Evolutionary conservation across 2,113 vertebrate species (phyloP).

Genomic region (Noturus placidus): DNA sequence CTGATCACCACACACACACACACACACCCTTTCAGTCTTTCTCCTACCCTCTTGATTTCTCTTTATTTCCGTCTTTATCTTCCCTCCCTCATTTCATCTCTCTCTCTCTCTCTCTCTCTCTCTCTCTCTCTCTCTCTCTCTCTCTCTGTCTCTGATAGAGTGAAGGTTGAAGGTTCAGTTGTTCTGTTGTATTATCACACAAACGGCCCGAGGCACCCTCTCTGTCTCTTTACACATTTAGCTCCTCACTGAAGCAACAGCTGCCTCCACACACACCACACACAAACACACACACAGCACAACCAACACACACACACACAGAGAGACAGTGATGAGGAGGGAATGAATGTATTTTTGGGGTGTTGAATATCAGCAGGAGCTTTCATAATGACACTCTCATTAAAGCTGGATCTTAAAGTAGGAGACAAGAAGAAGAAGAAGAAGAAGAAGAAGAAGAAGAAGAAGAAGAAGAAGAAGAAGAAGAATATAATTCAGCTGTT

Average conservation of each 20-base stretch:
- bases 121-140: not conserved
- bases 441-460: not conserved
- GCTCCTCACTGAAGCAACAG: not conserved
- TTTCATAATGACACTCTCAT: not conserved
- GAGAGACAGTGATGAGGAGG: not conserved
- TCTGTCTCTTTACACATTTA: not conserved
- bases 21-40: no score
- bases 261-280: not conserved
- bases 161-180: not conserved
- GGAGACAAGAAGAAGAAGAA: not conserved
- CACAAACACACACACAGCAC: not conserved
- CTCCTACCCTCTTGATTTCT: no score
- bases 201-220: not conserved
- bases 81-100: no score
- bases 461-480: no score
- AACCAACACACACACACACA: not conserved
- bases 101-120: not conserved
- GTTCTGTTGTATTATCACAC: not conserved
- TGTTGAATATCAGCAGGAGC: not conserved
- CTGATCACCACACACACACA: no score
- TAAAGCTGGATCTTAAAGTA: not conserved
- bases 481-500: no score
- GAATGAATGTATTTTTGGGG: no score
- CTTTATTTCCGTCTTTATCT: no score
- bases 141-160: not conserved